Percentiles rank a stretch among this genome's conserved stretches.
Evolutionary conservation across 2,113 vertebrate genomes (phyloP).

Genomic region (Sminthopsis crassicaudata): DNA sequence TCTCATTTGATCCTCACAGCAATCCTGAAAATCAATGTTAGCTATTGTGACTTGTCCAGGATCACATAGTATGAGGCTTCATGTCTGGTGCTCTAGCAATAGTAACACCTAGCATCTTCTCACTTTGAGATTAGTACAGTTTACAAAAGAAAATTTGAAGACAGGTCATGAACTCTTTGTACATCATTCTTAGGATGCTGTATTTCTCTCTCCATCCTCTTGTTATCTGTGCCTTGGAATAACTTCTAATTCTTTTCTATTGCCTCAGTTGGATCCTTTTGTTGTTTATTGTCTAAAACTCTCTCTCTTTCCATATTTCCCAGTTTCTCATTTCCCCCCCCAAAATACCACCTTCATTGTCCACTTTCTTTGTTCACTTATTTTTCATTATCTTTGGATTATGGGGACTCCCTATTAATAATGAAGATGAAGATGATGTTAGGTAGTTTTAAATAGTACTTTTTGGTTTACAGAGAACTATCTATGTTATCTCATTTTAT

Average conservation of each 20-base stretch:
- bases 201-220: background rate
- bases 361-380: background rate
- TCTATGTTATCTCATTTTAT: background rate
- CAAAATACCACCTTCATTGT: background rate
- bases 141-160: background rate
- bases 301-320: background rate
- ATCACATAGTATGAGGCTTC: background rate
- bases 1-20: background rate
- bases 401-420: background rate
- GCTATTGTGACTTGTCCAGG: background rate
- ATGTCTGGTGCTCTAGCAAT: background rate
- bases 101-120: background rate
- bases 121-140: background rate
- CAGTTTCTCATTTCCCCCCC: background rate
- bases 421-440: background rate
- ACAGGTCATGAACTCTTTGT: background rate
- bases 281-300: background rate
- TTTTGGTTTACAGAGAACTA: background rate
- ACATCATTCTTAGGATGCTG: background rate
- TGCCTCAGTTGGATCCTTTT: background rate
- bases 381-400: background rate
- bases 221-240: background rate
- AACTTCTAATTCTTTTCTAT: background rate
- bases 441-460: background rate
- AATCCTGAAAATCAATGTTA: background rate